phyloP scores from a whole-genome alignment of 2,797 vertebrate species.

The Salmo trutta region DNA sequence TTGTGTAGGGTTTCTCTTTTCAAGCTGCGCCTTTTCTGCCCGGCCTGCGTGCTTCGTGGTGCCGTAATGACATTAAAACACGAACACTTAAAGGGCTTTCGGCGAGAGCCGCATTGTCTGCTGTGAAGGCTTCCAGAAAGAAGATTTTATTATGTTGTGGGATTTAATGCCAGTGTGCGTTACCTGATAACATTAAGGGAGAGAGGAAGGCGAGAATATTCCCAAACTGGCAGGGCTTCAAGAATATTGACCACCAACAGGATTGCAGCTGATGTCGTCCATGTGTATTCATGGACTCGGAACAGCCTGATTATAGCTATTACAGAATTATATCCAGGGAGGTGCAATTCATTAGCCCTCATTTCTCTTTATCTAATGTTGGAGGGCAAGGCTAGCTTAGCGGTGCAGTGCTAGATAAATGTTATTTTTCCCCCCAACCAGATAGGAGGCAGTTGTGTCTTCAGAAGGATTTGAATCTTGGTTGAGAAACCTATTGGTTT shows the following conservation, averaged over 20 bases:
- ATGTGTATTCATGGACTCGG: constrained; percentile 72
- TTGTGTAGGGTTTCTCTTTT: constrained; percentile 76
- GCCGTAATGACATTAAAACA: constrained; percentile 82
- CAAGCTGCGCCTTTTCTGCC: constrained; percentile 57
- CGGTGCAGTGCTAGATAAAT: constrained; percentile 47
- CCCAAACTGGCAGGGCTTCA: constrained; percentile 75
- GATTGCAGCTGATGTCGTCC: constrained; percentile 74
- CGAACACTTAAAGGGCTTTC: constrained; percentile 81
- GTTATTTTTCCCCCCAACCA: constrained; percentile 37
- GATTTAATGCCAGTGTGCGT: constrained; percentile 84
- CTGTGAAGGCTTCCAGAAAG: constrained; percentile 78
- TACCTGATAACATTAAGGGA: constrained; percentile 84
- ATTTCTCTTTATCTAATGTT: constrained; percentile 72
- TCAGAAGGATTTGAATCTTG: constrained; percentile 14
- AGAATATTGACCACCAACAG: constrained; percentile 82
- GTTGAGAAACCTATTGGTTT: not conserved
- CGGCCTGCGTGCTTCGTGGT: constrained; percentile 67
- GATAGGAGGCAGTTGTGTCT: constrained; percentile 22
- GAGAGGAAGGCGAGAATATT: constrained; percentile 67
- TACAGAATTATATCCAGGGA: constrained; percentile 77
- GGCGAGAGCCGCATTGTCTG: constrained; percentile 76
- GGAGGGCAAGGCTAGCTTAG: constrained; percentile 52
- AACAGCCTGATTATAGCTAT: constrained; percentile 76
- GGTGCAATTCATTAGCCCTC: constrained; percentile 75
- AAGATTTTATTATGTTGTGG: constrained; percentile 77